phyloP scores from a whole-genome alignment of 23 tunicate species.

The Aplidium turbinatum region DNA sequence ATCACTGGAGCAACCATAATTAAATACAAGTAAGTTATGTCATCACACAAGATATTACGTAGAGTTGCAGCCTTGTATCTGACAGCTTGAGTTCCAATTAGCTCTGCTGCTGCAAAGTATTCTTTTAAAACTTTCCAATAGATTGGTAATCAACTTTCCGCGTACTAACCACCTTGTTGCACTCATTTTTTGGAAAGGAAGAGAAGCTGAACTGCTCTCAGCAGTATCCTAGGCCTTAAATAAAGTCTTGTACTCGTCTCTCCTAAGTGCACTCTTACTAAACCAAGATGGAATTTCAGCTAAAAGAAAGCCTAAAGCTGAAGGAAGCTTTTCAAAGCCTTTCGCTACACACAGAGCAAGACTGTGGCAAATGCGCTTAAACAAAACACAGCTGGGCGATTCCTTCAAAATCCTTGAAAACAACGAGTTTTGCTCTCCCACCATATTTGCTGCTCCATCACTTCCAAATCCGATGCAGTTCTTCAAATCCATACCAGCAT shows the following conservation, averaged over 20 bases:
- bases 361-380: slow-evolving; percentile 4
- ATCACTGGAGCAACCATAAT: no score
- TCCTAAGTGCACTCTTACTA: not conserved
- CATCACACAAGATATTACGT: no score
- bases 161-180: no score
- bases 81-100: no score
- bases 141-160: no score
- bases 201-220: no score
- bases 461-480: slow-evolving; percentile 1
- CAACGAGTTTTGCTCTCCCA: not conserved
- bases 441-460: slow-evolving; percentile 4
- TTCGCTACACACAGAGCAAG: slow-evolving; percentile 6
- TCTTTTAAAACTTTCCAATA: no score
- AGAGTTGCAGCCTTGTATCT: no score
- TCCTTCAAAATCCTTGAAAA: slow-evolving; percentile 1
- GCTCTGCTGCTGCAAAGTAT: no score
- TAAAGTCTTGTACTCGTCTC: not conserved
- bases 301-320: not conserved
- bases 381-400: not conserved
- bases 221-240: no score
- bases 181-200: not conserved
- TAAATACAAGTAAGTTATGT: no score
- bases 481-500: slow-evolving; percentile 5
- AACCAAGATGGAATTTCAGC: not conserved
- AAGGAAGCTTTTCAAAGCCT: slow-evolving; percentile 11